These are phyloP conservation scores for Cuniculus paca DNA, from an alignment of 2,797 vertebrate genomes.

Conservation along the genomic window DNA sequence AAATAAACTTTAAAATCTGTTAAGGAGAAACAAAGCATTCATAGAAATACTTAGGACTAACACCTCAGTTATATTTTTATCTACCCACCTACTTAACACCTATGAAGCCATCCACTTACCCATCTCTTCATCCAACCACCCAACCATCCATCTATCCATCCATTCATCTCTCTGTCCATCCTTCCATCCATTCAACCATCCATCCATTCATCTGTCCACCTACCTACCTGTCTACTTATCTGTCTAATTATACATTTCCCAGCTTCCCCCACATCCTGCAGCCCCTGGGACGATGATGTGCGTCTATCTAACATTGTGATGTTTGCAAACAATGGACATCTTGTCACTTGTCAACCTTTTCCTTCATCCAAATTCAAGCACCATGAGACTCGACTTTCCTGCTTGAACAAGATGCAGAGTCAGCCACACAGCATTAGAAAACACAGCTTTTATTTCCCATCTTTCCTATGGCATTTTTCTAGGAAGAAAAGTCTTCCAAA, in stretches of 20 bases:
- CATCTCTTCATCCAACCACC: not conserved
- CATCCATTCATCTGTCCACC: too few species aligned
- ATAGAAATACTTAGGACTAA: not conserved
- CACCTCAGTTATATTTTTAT: not conserved
- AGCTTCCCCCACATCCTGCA: not conserved
- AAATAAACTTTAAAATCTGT: not conserved
- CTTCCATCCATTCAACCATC: not conserved
- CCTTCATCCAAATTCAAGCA: constrained; percentile 34
- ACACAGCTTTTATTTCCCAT: constrained; percentile 44
- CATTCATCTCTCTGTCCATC: too few species aligned
- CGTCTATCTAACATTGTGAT: not conserved
- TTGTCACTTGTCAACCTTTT: constrained; percentile 31
- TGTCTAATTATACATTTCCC: not conserved
- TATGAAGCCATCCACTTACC: not conserved
- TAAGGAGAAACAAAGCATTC: not conserved
- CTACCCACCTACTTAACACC: not conserved
- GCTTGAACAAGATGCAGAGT: constrained; percentile 15
- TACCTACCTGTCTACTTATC: not conserved
- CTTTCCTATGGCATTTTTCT: not conserved
- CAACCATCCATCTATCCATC: not conserved
- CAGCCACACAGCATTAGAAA: constrained; percentile 59
- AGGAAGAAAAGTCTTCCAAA: constrained; percentile 44
- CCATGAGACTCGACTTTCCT: constrained; percentile 48
- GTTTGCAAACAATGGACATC: not conserved
- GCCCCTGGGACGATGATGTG: not conserved